Percentiles rank a stretch among this genome's conserved stretches.
phyloP scores from a whole-genome alignment of 2,113 vertebrate species.

The Rhinoptilus africanus region DNA sequence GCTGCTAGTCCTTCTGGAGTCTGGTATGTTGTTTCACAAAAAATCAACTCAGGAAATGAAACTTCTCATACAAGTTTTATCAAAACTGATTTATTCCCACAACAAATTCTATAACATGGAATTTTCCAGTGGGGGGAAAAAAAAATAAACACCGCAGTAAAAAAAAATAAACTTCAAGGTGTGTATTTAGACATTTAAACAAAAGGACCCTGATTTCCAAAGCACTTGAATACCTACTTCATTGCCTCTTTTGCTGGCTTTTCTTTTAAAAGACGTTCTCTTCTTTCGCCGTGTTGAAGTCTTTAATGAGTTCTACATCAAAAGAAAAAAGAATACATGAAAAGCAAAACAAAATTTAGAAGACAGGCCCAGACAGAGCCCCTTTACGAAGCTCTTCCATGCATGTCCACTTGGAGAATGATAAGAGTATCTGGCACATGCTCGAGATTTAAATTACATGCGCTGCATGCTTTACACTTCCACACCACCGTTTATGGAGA shows the following conservation, averaged over 20 bases:
- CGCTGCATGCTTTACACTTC: slow-evolving; percentile 81
- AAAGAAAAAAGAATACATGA: slow-evolving; percentile 50
- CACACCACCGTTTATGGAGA: slow-evolving; percentile 81
- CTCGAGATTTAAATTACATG: slow-evolving; percentile 70
- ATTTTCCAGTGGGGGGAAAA: background rate
- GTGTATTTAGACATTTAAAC: background rate
- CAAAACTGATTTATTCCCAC: background rate
- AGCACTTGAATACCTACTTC: slow-evolving; percentile 81
- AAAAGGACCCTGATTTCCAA: background rate
- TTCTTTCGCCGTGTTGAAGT: slow-evolving; percentile 95
- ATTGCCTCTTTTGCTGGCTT: slow-evolving; percentile 93
- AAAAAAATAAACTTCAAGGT: background rate
- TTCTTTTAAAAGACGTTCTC: slow-evolving; percentile 96
- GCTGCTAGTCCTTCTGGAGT: background rate
- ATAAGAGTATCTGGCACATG: slow-evolving; percentile 74
- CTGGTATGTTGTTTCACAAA: background rate
- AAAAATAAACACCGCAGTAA: background rate
- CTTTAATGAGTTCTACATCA: slow-evolving; percentile 81
- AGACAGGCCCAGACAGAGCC: slow-evolving; percentile 17
- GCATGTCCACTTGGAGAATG: slow-evolving; percentile 70
- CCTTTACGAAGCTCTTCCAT: slow-evolving; percentile 56
- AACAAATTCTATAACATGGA: background rate
- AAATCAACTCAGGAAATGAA: background rate
- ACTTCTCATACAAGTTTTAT: background rate
- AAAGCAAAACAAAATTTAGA: slow-evolving; percentile 55